A percentile compares a stretch with the other conserved stretches of the same genome.
phyloP scores from a whole-genome alignment of 2,797 vertebrate genomes.

The Centropyge bicolor region DNA sequence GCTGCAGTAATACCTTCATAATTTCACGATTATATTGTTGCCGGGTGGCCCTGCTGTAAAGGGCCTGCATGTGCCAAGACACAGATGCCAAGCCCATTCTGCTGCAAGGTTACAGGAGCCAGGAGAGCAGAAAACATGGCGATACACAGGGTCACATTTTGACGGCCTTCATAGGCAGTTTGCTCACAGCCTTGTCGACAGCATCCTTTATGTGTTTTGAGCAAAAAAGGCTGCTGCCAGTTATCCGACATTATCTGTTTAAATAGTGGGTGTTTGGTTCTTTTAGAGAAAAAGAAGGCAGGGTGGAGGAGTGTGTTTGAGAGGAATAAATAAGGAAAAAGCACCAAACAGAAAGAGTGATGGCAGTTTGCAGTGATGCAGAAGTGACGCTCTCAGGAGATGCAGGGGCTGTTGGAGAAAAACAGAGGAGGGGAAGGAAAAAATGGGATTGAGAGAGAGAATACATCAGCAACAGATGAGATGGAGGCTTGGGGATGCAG shows the following conservation, averaged over 20 bases:
- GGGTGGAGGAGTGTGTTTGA: slow-evolving; percentile 4
- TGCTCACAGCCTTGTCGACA: slow-evolving; percentile 10
- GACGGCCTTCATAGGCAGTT: slow-evolving; percentile 25
- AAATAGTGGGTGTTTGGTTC: slow-evolving; percentile 5
- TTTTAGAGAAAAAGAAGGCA: neutral
- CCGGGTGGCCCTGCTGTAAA: slow-evolving; percentile 58
- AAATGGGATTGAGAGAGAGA: slow-evolving; percentile 28
- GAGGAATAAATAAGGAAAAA: slow-evolving; percentile 8
- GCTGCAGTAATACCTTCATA: slow-evolving; percentile 44
- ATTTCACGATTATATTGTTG: slow-evolving; percentile 59
- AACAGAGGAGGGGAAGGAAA: slow-evolving; percentile 20
- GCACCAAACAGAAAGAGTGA: slow-evolving; percentile 39
- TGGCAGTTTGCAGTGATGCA: slow-evolving; percentile 41
- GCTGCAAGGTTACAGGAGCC: slow-evolving; percentile 46
- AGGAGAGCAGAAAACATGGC: slow-evolving; percentile 36
- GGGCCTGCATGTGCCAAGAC: slow-evolving; percentile 26
- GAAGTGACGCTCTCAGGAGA: slow-evolving; percentile 30
- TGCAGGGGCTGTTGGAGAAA: slow-evolving; percentile 27
- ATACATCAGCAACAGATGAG: slow-evolving; percentile 61
- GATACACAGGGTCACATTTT: slow-evolving; percentile 39
- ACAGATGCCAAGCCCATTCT: slow-evolving; percentile 17
- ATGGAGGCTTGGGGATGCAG: slow-evolving; percentile 36
- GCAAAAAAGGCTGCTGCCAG: neutral
- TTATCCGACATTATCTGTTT: neutral
- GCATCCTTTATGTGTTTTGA: slow-evolving; percentile 7